phyloP scores from a whole-genome alignment of 2,113 vertebrate species.

The Hiodon alosoides region DNA sequence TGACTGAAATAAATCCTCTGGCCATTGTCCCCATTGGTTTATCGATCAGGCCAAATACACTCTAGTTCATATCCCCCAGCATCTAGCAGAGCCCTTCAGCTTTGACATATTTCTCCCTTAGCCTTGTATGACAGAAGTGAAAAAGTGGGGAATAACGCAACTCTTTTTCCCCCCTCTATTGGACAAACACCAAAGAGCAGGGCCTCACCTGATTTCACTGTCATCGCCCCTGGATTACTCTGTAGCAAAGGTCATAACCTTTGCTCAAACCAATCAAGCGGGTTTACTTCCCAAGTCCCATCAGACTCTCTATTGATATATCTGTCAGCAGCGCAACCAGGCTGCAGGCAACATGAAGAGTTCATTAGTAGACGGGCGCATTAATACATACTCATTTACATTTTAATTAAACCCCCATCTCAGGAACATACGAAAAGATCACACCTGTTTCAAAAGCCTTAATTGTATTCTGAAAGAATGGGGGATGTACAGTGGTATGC shows the following conservation, averaged over 20 bases:
- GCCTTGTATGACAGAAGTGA: conserved; percentile 4
- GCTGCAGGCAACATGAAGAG: neutral
- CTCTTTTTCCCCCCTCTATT: neutral
- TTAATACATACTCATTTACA: neutral
- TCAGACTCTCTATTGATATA: conserved; percentile 1
- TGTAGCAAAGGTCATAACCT: neutral
- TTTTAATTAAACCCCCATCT: conserved; percentile 11
- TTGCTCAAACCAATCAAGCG: neutral
- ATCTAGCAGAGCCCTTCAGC: conserved; percentile 7
- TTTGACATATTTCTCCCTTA: conserved; percentile 4
- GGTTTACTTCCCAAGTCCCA: neutral
- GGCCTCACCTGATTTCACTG: neutral
- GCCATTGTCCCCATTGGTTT: conserved; percentile 14
- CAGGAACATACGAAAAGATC: neutral
- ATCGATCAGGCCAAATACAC: conserved; percentile 18
- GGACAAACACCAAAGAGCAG: neutral
- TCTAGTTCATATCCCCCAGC: conserved; percentile 10
- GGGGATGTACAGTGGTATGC: neutral
- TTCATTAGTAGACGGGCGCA: neutral
- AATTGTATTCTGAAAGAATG: neutral
- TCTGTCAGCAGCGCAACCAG: neutral
- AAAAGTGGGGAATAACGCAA: neutral
- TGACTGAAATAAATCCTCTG: conserved; percentile 19
- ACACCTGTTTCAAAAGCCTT: neutral
- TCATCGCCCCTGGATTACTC: conserved; percentile 3